Base-by-base conservation (phyloP, 2,888 invertebrate species). In the Pandemis cinnamomeana region DNA sequence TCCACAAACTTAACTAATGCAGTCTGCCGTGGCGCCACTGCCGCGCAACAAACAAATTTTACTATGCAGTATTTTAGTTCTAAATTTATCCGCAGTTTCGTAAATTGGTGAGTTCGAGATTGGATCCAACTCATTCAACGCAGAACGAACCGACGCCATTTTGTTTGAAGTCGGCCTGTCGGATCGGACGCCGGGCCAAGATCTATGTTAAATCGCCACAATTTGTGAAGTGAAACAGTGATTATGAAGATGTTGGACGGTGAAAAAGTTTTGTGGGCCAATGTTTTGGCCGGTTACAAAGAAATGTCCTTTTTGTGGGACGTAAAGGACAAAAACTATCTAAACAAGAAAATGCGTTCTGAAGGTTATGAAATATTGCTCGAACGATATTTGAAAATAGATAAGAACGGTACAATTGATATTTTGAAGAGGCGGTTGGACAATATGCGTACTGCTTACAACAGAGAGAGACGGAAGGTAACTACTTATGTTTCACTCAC, bases 241-340 rank as follows among this genome's bases (percentile, higher is more conserved):
- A 51, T n/a, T 7, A 13, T 51, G 51, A 51, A 44, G 15, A 63
- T 63, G 62, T 44, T 63, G 62, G 46, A 46, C 0, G 61, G 41
- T 15, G 64, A 66, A 66, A 66, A 51, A 66, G 27, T 27, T 13
- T 48, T 66, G 48, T 66, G 64, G 64, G 20, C 6, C 6, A 11
- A 66, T 36, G n/a, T 66, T 20, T 13, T 66, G 20, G 48, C 46
- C 27, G 7, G 7, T 13, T 66, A 66, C 11, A 67, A 41, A 55
- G 55, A 67, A 15, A 41, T 67, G 58, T n/a, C 67, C 7, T 67
- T 46, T 41, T 55, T 67, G n/a, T 67, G 67, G 67, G 67, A 67
- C 27, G 13, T 36, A 55, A 67, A 53, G 8, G 53, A 67, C 36
- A 41, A 15, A 55, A 55, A 67, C 41, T 67, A 67, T 44, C 42